Evolutionary conservation across 2,888 invertebrate genomes (phyloP).

Genomic region (Meliscaeva auricollis): DNA sequence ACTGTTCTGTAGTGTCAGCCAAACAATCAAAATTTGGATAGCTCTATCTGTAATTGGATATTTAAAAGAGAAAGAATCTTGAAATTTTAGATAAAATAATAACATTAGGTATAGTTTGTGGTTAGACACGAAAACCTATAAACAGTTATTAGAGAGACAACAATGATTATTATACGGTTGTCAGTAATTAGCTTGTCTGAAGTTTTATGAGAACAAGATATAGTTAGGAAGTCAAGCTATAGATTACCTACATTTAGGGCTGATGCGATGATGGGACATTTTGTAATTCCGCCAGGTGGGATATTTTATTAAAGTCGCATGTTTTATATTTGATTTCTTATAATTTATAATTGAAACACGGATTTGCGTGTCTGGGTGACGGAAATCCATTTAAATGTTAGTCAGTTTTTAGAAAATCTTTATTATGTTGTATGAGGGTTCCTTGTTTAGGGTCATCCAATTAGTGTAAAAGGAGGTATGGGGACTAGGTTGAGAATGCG

Average conservation of each 20-base stretch:
- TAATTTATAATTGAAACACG: slow-evolving; percentile 40
- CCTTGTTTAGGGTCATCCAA: not conserved
- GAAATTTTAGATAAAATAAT: not conserved
- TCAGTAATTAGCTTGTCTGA: slow-evolving; percentile 30
- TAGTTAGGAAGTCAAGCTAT: slow-evolving; percentile 26
- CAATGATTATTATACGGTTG: slow-evolving; percentile 29
- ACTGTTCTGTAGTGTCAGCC: slow-evolving; percentile 41
- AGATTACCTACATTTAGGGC: not conserved
- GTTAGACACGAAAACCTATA: slow-evolving; percentile 8
- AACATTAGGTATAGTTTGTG: not conserved
- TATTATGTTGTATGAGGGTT: not conserved
- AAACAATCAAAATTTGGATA: slow-evolving; percentile 38
- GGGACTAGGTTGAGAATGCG: not conserved
- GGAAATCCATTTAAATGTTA: slow-evolving; percentile 12
- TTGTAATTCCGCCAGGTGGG: not conserved
- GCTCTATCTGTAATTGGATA: slow-evolving; percentile 24
- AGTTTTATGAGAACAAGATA: not conserved
- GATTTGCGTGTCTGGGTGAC: slow-evolving; percentile 14
- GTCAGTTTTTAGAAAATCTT: not conserved
- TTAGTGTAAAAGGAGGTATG: not conserved
- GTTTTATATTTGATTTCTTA: slow-evolving; percentile 14
- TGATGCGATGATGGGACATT: slow-evolving; percentile 4
- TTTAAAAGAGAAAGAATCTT: not conserved
- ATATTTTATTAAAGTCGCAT: slow-evolving; percentile 13
- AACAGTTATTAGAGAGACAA: not conserved